Conservation (phyloP, 2,888 invertebrate species). For the Latrodectus hesperus region DNA sequence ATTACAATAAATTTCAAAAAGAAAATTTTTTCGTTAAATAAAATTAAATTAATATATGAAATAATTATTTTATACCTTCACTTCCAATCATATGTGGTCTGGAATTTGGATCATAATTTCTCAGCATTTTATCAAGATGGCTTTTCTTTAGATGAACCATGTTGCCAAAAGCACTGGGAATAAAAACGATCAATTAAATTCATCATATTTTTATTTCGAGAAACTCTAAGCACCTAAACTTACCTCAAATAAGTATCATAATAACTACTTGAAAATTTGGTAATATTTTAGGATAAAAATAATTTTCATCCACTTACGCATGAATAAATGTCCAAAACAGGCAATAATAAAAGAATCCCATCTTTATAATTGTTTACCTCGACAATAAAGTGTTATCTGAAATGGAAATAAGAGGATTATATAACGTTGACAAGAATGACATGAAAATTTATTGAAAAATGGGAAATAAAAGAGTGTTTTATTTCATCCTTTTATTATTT, state of each 20-base stretch:
- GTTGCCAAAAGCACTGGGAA: slow-evolving; percentile 19
- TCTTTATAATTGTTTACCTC: slow-evolving; percentile 5
- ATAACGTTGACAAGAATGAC: background rate
- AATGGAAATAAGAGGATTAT: slow-evolving; percentile 5
- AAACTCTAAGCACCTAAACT: too few species aligned
- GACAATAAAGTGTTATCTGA: background rate
- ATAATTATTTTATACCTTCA: slow-evolving; percentile 24
- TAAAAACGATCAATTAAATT: slow-evolving; percentile 9
- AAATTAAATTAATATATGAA: background rate
- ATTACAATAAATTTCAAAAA: background rate
- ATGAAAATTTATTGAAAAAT: background rate
- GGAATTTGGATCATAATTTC: slow-evolving; percentile 50
- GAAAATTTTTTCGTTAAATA: background rate
- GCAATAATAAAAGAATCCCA: slow-evolving; percentile 35
- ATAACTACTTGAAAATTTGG: too few species aligned
- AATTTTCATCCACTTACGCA: slow-evolving; percentile 32
- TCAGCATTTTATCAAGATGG: slow-evolving; percentile 48
- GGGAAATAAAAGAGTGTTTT: background rate
- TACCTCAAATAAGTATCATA: too few species aligned
- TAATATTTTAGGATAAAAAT: background rate
- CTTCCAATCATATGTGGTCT: slow-evolving; percentile 49
- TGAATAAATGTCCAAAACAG: slow-evolving; percentile 8
- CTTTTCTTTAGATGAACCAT: slow-evolving; percentile 47
- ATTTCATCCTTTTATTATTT: background rate
- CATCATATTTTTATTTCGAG: background rate